Evolutionary conservation across 92 coral and sea anemone species (phyloP).

Genomic region (Palythoa caribaeorum): DNA sequence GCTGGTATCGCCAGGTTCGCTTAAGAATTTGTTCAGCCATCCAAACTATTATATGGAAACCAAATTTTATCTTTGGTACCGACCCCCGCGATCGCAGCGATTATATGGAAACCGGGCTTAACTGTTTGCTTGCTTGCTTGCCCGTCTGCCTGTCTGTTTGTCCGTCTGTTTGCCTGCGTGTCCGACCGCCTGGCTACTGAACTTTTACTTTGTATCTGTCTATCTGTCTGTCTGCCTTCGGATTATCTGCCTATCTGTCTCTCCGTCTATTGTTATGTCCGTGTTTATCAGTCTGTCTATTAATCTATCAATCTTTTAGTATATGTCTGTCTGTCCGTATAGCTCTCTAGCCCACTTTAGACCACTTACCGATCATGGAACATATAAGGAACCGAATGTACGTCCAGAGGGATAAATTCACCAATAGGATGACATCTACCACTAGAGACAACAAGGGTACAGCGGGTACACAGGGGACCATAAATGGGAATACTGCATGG

Average conservation of each 20-base stretch:
- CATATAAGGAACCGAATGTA: conserved; percentile 75
- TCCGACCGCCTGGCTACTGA: neutral
- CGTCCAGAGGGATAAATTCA: conserved; percentile 68
- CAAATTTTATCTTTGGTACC: too few relatives aligned
- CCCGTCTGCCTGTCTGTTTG: neutral
- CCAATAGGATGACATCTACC: conserved; percentile 73
- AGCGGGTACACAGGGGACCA: conserved; percentile 81
- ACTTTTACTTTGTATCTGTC: too few relatives aligned
- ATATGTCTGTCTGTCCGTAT: neutral
- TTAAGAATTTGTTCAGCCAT: too few relatives aligned
- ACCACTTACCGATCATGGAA: conserved; percentile 82
- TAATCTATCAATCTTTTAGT: too few relatives aligned
- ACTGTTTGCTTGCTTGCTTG: neutral
- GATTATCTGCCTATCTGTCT: too few relatives aligned
- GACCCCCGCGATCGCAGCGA: too few relatives aligned
- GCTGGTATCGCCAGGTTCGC: too few relatives aligned
- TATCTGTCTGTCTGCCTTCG: too few relatives aligned
- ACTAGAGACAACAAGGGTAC: conserved; percentile 82
- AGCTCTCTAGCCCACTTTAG: neutral
- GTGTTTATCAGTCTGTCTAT: too few relatives aligned
- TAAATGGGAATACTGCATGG: conserved; percentile 75
- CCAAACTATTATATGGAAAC: too few relatives aligned
- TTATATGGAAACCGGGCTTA: too few relatives aligned
- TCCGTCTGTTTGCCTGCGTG: neutral
- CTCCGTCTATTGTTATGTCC: too few relatives aligned